Evolutionary conservation across 2,113 vertebrate species (phyloP).

Genomic region (Rhizomys pruinosus): DNA sequence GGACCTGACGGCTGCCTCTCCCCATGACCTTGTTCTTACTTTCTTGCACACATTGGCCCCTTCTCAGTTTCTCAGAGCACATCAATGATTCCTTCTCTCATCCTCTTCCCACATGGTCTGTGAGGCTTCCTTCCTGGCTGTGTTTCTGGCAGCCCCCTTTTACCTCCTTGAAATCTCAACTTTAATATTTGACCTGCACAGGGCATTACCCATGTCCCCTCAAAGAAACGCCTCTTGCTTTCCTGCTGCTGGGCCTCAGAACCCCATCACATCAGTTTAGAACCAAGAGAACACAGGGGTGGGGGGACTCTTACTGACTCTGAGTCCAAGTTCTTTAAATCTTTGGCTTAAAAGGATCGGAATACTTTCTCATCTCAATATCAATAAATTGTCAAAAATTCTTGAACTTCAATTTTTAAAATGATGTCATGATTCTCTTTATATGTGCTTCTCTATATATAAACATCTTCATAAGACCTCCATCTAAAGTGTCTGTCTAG

Average conservation of each 20-base stretch:
- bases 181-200: rapidly evolving
- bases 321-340: neutral
- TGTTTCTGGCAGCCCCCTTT: neutral
- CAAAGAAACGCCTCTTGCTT: neutral
- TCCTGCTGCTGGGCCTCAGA: neutral
- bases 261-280: neutral
- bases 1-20: neutral
- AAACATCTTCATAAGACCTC: neutral
- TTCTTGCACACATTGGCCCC: neutral
- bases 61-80: neutral
- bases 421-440: neutral
- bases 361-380: neutral
- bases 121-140: neutral
- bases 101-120: no score
- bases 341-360: neutral
- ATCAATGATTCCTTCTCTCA: no score
- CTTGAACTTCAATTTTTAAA: neutral
- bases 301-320: no score
- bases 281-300: neutral
- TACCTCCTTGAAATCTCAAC: neutral
- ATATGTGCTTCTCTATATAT: neutral
- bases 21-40: rapidly evolving
- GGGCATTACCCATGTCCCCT: no score
- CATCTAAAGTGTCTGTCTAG: neutral
- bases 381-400: neutral